Evolutionary conservation across 2,113 vertebrate species (phyloP).

Genomic region (Notechis scutatus): DNA sequence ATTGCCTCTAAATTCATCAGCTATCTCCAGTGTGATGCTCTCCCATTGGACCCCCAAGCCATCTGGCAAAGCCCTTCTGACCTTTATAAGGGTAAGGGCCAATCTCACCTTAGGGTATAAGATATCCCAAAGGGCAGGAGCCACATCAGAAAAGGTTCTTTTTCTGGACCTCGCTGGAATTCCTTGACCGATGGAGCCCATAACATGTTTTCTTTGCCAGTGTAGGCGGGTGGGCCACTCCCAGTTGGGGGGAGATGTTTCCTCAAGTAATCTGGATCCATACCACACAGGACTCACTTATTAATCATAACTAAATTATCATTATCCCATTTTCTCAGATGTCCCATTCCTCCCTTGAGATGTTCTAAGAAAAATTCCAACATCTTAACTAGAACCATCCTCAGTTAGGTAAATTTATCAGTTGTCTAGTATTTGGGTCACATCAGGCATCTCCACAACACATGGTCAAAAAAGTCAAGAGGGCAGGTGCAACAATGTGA

Average conservation of each 20-base stretch:
- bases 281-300: constrained; percentile 37
- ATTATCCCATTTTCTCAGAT: not conserved
- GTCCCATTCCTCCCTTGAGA: constrained; percentile 19
- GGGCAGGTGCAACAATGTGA: not conserved
- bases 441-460: not conserved
- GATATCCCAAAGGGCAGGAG: not conserved
- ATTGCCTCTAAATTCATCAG: not conserved
- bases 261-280: not conserved
- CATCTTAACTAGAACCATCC: constrained; percentile 54
- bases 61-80: not conserved
- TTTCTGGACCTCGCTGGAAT: not conserved
- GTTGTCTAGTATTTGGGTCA: constrained; percentile 8
- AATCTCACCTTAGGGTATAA: not conserved
- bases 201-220: not conserved
- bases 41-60: not conserved
- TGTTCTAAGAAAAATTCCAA: constrained; percentile 52
- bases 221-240: not conserved
- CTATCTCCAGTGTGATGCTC: not conserved
- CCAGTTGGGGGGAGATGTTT: not conserved
- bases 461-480: not conserved
- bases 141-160: not conserved
- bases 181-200: not conserved
- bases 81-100: not conserved
- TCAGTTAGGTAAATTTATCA: constrained; percentile 23
- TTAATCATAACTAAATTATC: constrained; percentile 63